phyloP scores from a whole-genome alignment of 2,113 vertebrate genomes.

The Irena cyanogastra region DNA sequence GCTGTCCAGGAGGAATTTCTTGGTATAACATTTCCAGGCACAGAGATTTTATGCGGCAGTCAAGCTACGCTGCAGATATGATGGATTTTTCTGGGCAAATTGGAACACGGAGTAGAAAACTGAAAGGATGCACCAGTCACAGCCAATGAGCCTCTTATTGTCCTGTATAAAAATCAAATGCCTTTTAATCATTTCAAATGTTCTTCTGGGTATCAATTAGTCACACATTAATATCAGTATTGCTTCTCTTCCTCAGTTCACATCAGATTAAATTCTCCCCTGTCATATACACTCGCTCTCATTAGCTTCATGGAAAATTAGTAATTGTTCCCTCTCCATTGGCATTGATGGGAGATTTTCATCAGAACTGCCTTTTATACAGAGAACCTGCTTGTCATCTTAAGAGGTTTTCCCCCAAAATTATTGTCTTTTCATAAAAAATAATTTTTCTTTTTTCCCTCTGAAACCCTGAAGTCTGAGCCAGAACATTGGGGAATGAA shows the following conservation, averaged over 20 bases:
- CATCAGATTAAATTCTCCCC: constrained; percentile 55
- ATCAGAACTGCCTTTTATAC: not conserved
- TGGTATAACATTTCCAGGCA: constrained; percentile 56
- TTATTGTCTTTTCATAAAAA: not conserved
- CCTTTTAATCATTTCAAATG: constrained; percentile 57
- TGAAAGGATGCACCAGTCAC: not conserved
- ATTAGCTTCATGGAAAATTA: constrained; percentile 51
- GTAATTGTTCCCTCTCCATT: constrained; percentile 18
- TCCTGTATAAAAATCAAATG: constrained; percentile 56
- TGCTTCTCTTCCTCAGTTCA: constrained; percentile 31
- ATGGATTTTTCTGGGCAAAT: constrained; percentile 65
- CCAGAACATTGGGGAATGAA: not conserved
- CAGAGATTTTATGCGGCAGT: constrained; percentile 47
- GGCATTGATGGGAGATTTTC: not conserved
- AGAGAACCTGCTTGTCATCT: not conserved
- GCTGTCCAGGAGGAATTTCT: constrained; percentile 53
- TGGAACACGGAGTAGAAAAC: constrained; percentile 19
- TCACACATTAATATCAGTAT: constrained; percentile 57
- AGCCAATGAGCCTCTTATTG: constrained; percentile 53
- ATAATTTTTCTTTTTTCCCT: not conserved
- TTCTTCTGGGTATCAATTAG: constrained; percentile 69
- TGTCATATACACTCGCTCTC: not conserved
- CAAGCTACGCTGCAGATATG: constrained; percentile 30
- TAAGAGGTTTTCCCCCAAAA: not conserved
- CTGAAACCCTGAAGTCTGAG: not conserved